Conservation (phyloP, 2,797 vertebrate species). For the Smutsia temminckii region DNA sequence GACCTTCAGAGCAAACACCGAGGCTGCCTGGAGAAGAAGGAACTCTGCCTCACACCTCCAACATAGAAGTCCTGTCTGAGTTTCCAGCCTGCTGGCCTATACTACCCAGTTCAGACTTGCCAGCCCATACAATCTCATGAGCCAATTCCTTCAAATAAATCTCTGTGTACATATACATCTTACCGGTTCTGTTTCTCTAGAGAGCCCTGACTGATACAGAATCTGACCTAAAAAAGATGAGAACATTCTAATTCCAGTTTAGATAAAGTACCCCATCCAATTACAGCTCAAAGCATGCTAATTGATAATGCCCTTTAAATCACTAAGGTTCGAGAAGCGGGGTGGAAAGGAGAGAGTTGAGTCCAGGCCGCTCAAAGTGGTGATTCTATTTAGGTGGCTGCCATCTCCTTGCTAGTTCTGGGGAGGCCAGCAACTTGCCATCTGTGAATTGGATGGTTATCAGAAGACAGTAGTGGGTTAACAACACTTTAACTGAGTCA, state of each 20-base stretch:
- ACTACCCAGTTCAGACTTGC: not conserved
- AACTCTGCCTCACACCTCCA: not conserved
- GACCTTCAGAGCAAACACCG: not conserved
- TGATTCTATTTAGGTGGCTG: not conserved
- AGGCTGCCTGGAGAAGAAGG: not conserved
- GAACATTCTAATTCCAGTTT: not conserved
- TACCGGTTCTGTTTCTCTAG: not conserved
- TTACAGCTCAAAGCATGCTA: not conserved
- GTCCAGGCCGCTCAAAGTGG: not conserved
- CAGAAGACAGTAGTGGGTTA: constrained; percentile 64
- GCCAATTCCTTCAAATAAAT: not conserved
- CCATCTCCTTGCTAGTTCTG: not conserved
- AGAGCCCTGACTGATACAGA: not conserved
- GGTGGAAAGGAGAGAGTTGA: not conserved
- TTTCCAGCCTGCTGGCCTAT: not conserved
- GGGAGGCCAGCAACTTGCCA: not conserved
- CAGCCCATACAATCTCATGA: not conserved
- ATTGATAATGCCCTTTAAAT: not conserved
- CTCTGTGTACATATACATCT: not conserved
- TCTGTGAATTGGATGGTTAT: not conserved
- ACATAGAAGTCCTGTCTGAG: not conserved
- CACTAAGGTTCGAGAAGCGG: too few species aligned
- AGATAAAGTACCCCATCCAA: not conserved
- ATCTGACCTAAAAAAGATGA: not conserved
- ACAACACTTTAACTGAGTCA: constrained; percentile 73